Conservation (phyloP, 64 coral and sea anemone species). For the Pachyseris speciosa region DNA sequence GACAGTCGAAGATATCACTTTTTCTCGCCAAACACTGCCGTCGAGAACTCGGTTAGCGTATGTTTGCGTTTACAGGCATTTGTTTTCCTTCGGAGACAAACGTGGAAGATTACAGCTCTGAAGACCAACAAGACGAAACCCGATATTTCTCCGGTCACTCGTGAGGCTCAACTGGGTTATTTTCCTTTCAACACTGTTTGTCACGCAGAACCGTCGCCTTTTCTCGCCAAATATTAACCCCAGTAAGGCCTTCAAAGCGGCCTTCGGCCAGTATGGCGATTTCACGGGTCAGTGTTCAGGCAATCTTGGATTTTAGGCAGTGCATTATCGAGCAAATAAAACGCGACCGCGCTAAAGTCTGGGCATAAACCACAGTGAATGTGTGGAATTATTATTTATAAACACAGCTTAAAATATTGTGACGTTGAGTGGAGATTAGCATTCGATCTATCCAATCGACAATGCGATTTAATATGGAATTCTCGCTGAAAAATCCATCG, state of each 20-base stretch:
- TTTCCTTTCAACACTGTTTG: not conserved
- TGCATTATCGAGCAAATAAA: not conserved
- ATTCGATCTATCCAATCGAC: not conserved
- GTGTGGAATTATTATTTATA: not conserved
- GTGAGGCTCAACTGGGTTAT: not conserved
- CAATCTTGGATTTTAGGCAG: not conserved
- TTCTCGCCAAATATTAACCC: not conserved
- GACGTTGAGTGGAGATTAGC: slow-evolving; percentile 22
- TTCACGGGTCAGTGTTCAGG: not conserved
- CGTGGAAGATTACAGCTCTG: not conserved
- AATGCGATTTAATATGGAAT: not conserved
- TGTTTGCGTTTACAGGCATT: not conserved
- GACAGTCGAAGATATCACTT: not conserved
- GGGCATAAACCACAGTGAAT: not conserved
- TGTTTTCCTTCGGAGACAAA: not conserved
- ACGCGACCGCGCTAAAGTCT: not conserved
- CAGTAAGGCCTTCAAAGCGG: too few species aligned
- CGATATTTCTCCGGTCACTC: not conserved
- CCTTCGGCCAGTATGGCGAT: too few species aligned
- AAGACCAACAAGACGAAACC: not conserved
- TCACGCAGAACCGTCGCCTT: not conserved
- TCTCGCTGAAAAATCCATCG: not conserved
- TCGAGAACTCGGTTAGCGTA: not conserved
- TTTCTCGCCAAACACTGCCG: not conserved
- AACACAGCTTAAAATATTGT: slow-evolving; percentile 29